Evolutionary conservation across 2,888 invertebrate species (phyloP), one percentile per base, ranked within the genome.

Genomic region (Minunthozetes semirufus): DNA sequence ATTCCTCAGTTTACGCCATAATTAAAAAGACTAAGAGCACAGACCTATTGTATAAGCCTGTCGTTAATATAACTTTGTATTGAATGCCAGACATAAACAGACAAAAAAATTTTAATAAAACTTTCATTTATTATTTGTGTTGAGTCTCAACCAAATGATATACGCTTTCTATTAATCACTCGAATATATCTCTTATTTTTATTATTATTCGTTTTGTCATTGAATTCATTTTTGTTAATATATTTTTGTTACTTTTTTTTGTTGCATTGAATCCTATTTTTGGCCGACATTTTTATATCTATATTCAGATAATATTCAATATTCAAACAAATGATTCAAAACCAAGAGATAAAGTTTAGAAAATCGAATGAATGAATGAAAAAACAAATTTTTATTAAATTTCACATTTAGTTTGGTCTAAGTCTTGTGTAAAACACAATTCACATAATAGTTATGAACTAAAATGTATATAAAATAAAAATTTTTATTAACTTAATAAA

Each of bases 71-170:
- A 3, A 59, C 56, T 6, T 59, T 29, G 59, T 59, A 59, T 59
- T 29, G 27, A 59, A 59, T 59, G 22, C 59, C 15, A 59, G 56
- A 56, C 29, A 59, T 11, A 56, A 19, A 59, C 59, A 59, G 56
- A 56, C 22, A 27, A 59, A 59, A 56, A 56, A 59, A 59, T 27
- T 59, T 29, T 59, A 22, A 13, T 22, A 59, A 59, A 66, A 38
- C 2, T 42, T 22, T 42, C 33, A 8, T 66, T 66, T 66, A 42
- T 66, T 42, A 66, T 66, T 63, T 29, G 38, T 19, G 63, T 63
- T 33, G n/a, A 66, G 66, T 66, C 33, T 2, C n/a, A 66, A 22
- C 38, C 66, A 66, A 66, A 66, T 42, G 66, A 66, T 38, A 66
- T 33, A 66, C n/a, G 9, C 38, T 29, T 42, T 38, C 42, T 38